Evolutionary conservation across 2,113 vertebrate genomes (phyloP), one percentile per base, ranked within the genome.

Genomic region (Proteles cristata): DNA sequence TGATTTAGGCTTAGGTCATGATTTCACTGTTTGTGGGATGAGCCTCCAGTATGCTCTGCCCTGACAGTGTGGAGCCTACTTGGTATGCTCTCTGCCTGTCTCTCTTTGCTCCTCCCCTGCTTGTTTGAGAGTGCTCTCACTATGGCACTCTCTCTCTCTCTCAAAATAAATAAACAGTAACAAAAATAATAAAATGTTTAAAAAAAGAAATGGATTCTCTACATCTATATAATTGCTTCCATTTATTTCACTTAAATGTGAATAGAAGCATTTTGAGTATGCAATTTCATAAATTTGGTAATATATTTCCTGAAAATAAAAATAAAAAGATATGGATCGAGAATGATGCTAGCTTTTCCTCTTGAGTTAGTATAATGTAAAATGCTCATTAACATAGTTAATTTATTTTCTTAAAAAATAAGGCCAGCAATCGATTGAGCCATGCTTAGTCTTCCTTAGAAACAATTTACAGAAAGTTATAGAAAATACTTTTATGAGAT

Each of bases 321-420:
- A 39, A 39, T 39, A 39, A 79, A 79, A 73, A 71, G 76, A 33
- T 16, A 2, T 11, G 45, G 23, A n/a, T 31, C 43, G 48, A n/a
- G 10, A 66, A 48, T 7, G 65, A 66, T 84, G 23, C 12, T n/a
- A 68, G 7, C 2, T 69, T 94, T 96, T 65, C n/a, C n/a, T 76
- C 25, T 69, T 81, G 39, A 69, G 28, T 90, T 45, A 63, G 4
- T 91, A 55, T 61, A 65, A 45, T 45, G 2, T 63, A 23, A 93
- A 76, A 79, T 58, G 77, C 7, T 50, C 25, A 58, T 65, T 43
- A 69, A 26, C 11, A 39, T 65, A 43, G 8, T 65, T 21, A 23
- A 69, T 71, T 94, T 79, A 23, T 76, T 71, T 94, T 79, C 85
- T 84, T 97, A 55, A 66, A 92, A 91, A 80, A n/a, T 31, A 66